Conservation (phyloP, 2,888 invertebrate species). For the Idaea biselata region DNA sequence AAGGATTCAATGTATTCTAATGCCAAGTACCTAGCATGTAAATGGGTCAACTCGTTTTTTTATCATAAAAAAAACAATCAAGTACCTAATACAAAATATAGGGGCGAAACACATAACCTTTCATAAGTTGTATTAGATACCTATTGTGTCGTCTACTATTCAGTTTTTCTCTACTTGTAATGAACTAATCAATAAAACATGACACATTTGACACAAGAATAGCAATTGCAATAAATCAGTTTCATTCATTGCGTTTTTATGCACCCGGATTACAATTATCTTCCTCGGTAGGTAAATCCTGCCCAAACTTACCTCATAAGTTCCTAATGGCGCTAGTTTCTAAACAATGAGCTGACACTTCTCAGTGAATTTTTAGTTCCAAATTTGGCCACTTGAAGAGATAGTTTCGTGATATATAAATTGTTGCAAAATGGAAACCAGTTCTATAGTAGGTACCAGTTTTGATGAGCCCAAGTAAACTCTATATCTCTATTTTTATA, state of each 20-base stretch:
- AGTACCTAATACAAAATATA: too few species aligned
- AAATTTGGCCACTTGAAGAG: not conserved
- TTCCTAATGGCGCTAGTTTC: not conserved
- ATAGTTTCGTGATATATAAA: not conserved
- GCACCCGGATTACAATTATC: not conserved
- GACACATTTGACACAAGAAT: not conserved
- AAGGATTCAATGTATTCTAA: too few species aligned
- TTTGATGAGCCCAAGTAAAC: not conserved
- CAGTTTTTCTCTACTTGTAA: not conserved
- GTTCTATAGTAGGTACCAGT: not conserved
- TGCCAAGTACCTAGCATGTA: too few species aligned
- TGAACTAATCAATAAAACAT: not conserved
- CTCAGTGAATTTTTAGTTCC: not conserved
- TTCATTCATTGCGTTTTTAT: slow-evolving; percentile 1
- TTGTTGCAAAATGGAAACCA: not conserved
- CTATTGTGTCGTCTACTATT: not conserved
- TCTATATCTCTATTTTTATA: not conserved
- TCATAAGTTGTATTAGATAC: not conserved
- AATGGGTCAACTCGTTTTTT: too few species aligned
- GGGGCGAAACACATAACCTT: too few species aligned
- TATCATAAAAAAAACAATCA: too few species aligned
- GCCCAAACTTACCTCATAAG: not conserved
- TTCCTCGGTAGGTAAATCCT: not conserved
- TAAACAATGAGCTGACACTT: not conserved
- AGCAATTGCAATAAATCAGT: not conserved